Percentiles rank a stretch among this genome's conserved stretches.
Evolutionary conservation across 2,888 invertebrate genomes (phyloP).

Genomic region (Oscheius sp.): DNA sequence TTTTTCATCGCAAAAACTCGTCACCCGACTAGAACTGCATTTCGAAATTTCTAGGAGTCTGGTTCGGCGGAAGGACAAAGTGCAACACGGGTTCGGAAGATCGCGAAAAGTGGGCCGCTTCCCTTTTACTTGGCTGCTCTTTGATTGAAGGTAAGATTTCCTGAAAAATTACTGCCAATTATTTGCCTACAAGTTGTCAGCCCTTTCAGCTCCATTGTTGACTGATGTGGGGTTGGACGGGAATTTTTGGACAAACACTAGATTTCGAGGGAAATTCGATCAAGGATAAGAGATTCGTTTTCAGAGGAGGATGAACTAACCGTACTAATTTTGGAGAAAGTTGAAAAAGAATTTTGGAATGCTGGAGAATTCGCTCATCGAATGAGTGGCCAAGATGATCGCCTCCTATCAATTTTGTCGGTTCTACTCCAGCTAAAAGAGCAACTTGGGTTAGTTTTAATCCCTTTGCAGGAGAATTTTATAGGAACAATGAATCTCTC

Average conservation of each 20-base stretch:
- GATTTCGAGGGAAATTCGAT: no score
- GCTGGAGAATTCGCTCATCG: background rate
- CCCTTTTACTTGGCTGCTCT: constrained; percentile 7
- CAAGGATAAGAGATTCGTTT: no score
- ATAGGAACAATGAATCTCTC: background rate
- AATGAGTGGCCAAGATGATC: constrained; percentile 8
- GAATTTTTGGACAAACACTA: background rate
- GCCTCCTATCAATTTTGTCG: background rate
- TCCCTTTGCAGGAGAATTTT: background rate
- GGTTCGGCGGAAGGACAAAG: constrained; percentile 2
- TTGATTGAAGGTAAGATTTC: background rate
- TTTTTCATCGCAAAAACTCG: no score
- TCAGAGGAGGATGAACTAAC: background rate
- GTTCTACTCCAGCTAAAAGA: background rate
- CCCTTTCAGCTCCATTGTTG: background rate
- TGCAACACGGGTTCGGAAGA: background rate
- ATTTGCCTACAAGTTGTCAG: background rate
- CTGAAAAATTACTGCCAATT: background rate
- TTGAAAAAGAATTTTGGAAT: background rate
- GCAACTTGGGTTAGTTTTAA: background rate
- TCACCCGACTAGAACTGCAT: background rate
- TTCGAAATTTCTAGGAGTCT: background rate
- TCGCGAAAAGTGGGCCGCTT: background rate
- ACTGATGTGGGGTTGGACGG: no score
- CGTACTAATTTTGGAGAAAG: background rate